Base-by-base conservation (phyloP, 2,797 vertebrate genomes). In the Numenius phaeopus region DNA sequence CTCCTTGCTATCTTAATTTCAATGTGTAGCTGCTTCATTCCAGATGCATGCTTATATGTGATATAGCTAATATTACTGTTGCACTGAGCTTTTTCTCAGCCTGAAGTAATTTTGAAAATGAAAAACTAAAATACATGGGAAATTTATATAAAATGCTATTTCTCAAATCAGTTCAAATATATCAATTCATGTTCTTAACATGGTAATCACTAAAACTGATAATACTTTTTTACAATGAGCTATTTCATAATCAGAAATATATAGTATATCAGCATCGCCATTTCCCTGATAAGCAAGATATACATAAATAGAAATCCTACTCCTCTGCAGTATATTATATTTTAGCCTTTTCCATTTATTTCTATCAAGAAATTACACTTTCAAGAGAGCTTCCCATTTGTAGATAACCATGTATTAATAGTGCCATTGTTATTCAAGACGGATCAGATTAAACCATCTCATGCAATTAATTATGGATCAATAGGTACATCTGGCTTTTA, bases 1-100 rank as follows among this genome's bases (percentile, higher is more conserved):
- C 10, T 79, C 50, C 54, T 66, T 66, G n/a, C 30, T 88, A 87
- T 89, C 76, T 95, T 85, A 83, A 73, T 90, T 80, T 83, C 79
- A 17, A 79, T 66, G 62, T 50, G 55, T 82, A 75, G 26, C 22
- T 94, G 64, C 44, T 95, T 93, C 72, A 58, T 89, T 95, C 54
- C 29, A 83, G 40, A 72, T 34, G n/a, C 34, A 87, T 15, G 12
- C 27, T 83, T 26, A 4, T 50, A 62, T 75, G 67, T 89, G 77
- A 49, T 32, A 59, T 11, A 44, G 21, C 22, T 77, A 73, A 79
- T 95, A 62, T 59, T 96, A 70, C 44, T 87, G 11, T 58, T 70
- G 39, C 29, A 37, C 4, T 69, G 15, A 4, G 29, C 3, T 66
- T 76, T 85, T 86, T 83, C 73, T 57, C 37, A 54, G 16, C 23